These are phyloP conservation scores for Kryptolebias marmoratus DNA, from an alignment of 2,113 vertebrate species.

Conservation along the genomic window DNA sequence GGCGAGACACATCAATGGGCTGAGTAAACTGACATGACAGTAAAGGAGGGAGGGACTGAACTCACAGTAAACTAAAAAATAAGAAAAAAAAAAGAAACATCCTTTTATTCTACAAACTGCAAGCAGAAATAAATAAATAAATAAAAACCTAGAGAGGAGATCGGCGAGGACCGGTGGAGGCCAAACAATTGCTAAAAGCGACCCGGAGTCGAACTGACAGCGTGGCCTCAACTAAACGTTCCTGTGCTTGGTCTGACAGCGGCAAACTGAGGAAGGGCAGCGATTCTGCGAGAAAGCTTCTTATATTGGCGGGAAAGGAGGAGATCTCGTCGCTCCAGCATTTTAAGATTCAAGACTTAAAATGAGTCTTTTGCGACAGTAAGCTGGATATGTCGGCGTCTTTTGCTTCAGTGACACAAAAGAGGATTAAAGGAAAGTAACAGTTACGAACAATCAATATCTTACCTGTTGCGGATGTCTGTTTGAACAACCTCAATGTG, in stretches of 20 bases:
- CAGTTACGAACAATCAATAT: neutral
- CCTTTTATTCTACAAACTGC: constrained; percentile 8
- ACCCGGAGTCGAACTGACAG: constrained; percentile 28
- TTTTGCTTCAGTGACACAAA: constrained; percentile 1
- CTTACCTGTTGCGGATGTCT: no score
- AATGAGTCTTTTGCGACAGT: neutral
- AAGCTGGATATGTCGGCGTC: neutral
- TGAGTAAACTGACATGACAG: constrained; percentile 76
- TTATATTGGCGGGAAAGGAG: neutral
- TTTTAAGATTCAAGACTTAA: neutral
- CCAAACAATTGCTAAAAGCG: constrained; percentile 40
- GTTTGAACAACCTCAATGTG: no score
- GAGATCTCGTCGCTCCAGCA: neutral
- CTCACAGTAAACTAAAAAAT: constrained; percentile 33
- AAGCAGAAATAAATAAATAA: constrained; percentile 13
- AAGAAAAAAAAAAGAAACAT: constrained; percentile 21
- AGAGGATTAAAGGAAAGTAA: neutral
- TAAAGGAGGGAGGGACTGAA: constrained; percentile 33
- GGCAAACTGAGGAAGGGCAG: neutral
- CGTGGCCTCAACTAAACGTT: constrained; percentile 7
- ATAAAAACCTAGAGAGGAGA: constrained; percentile 1
- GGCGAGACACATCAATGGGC: constrained; percentile 56
- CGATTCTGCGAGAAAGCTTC: constrained; percentile 16
- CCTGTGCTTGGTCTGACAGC: constrained; percentile 30
- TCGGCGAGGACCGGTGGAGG: constrained; percentile 6